phyloP scores from a whole-genome alignment of 2,797 vertebrate species.

The Falco cherrug region DNA sequence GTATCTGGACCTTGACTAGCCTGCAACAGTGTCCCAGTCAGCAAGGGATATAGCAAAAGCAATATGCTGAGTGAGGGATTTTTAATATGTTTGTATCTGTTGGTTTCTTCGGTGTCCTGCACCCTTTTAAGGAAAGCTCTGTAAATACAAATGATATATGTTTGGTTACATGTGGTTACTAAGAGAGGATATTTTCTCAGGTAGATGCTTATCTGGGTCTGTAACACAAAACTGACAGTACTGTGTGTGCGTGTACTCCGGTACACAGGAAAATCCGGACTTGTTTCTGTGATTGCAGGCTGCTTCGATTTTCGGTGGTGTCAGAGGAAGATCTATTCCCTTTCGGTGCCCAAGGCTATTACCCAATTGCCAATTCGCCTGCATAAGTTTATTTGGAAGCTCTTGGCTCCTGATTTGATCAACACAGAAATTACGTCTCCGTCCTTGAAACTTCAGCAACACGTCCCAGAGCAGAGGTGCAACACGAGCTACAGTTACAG shows the following conservation, averaged over 20 bases:
- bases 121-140: not conserved
- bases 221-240: not conserved
- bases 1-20: not conserved
- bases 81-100: not conserved
- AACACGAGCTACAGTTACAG: conserved; percentile 71
- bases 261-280: not conserved
- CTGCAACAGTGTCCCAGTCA: not conserved
- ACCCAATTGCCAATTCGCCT: conserved; percentile 81
- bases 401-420: conserved; percentile 73
- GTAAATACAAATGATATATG: fast-evolving
- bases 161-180: not conserved
- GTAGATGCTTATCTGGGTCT: not conserved
- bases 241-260: not conserved
- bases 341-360: conserved; percentile 78
- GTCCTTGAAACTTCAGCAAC: conserved; percentile 80
- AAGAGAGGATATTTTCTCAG: not conserved
- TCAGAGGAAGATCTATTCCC: conserved; percentile 38
- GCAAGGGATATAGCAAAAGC: not conserved
- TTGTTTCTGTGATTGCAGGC: conserved; percentile 50
- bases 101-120: not conserved
- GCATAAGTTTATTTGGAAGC: conserved; percentile 84
- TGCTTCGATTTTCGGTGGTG: conserved; percentile 73
- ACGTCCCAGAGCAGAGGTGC: conserved; percentile 79
- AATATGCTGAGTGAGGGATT: not conserved
- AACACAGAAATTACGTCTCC: conserved; percentile 79